Base-by-base conservation (phyloP, 2,113 vertebrate species). In the Corvus moneduloides region DNA sequence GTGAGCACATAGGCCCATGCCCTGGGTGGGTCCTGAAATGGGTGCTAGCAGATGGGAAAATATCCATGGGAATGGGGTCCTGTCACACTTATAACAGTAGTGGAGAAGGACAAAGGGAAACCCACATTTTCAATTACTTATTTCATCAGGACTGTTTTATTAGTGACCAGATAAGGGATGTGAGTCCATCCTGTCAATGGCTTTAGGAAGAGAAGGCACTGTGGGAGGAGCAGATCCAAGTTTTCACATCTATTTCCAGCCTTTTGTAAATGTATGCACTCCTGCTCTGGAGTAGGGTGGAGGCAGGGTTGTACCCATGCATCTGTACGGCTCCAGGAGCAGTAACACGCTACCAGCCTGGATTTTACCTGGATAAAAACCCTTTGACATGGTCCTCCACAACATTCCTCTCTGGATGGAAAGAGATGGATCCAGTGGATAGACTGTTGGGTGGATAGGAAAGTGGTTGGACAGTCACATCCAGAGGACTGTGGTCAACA, bases 291-390 rank as follows among this genome's bases (percentile, higher is more conserved):
- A 27, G 11, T 6, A 24, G 20, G 18, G 43, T 84, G 43, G 37
- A 9, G 20, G 7, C 23, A 74, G 52, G 37, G 28, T 48, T 0
- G 0, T 19, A 33, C 14, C 6, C 6, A 4, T 0, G 0, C 2
- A 12, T 23, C n/a, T 2, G 1, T 35, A 55, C 19, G 58, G 43
- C 26, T 87, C 28, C 1, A 0, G 18, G 10, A 44, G 33, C 33
- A 72, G 28, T 20, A 58, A 35, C 2, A 3, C 1, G 0, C 19
- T 24, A 5, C 27, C 16, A 52, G 35, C 39, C 46, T 56, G 46
- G 41, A 33, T 59, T 74, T 52, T 30, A 49, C 22, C 20, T 14
- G 55, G 64, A 49, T 49, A 7, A 43, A 84, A 90, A 49, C 41
- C 32, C 56, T 56, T 49, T 69, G 49, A 43, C 12, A 37, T 11